Percentiles rank a stretch among this genome's conserved stretches.
phyloP scores from a whole-genome alignment of 2,797 vertebrate species.

The Mareca strepera region DNA sequence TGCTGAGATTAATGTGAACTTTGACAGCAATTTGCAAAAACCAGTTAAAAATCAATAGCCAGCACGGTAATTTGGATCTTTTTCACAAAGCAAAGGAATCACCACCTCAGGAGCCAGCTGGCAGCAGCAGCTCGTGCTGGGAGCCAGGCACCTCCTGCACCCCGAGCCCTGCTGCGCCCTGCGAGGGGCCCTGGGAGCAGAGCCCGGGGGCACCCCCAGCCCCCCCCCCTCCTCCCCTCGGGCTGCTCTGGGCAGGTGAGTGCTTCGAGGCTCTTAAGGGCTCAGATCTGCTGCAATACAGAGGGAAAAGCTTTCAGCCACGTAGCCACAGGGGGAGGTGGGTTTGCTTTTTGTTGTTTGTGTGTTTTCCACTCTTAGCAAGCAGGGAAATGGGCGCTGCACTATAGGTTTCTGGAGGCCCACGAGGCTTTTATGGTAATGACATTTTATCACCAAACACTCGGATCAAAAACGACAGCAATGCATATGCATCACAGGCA shows the following conservation, averaged over 20 bases:
- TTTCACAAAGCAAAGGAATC: background rate
- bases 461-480: accelerated
- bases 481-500: background rate
- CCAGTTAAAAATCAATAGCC: background rate
- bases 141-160: background rate
- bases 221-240: background rate
- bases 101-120: accelerated
- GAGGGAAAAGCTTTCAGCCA: background rate
- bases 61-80: background rate
- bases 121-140: accelerated
- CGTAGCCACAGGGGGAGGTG: accelerated
- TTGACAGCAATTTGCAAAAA: background rate
- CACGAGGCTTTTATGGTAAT: background rate
- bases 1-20: background rate
- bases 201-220: background rate
- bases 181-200: background rate
- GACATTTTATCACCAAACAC: background rate
- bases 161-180: no score
- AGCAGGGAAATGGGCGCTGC: background rate
- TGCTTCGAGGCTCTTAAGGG: background rate
- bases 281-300: background rate
- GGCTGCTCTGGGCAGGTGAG: background rate
- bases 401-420: background rate
- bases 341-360: background rate
- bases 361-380: background rate